These are phyloP conservation scores for Cyanocitta stelleri DNA, from an alignment of 2,113 vertebrate genomes.

Conservation along the genomic window DNA sequence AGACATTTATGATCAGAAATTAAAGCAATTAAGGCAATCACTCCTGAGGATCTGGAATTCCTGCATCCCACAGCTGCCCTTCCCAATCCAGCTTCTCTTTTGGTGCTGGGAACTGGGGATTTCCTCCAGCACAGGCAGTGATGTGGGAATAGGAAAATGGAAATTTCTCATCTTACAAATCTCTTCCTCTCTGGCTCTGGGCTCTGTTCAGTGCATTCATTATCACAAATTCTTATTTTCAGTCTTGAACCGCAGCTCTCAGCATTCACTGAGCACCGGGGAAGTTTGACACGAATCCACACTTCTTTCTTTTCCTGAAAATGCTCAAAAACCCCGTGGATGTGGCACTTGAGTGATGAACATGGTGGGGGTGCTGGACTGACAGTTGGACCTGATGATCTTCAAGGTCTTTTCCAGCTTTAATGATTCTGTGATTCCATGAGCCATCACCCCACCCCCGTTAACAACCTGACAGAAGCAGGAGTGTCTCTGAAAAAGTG, in stretches of 20 bases:
- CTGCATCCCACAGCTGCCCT: not conserved
- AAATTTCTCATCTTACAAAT: not conserved
- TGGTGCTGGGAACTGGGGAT: not conserved
- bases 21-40: not conserved
- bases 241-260: not conserved
- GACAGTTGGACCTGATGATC: not conserved
- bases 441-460: not conserved
- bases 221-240: not conserved
- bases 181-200: not conserved
- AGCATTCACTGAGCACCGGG: not conserved
- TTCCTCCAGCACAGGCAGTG: not conserved
- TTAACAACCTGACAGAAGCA: not conserved
- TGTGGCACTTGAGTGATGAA: not conserved
- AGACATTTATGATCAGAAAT: not conserved
- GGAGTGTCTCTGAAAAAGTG: not conserved
- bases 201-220: not conserved
- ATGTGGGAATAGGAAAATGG: not conserved
- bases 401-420: not conserved
- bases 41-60: not conserved
- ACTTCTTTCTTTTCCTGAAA: not conserved
- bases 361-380: not conserved
- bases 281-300: not conserved
- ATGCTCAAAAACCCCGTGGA: not conserved
- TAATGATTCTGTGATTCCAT: not conserved
- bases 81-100: not conserved